phyloP scores from a whole-genome alignment of 1,140 invertebrate species.

The Heliothis virescens region DNA sequence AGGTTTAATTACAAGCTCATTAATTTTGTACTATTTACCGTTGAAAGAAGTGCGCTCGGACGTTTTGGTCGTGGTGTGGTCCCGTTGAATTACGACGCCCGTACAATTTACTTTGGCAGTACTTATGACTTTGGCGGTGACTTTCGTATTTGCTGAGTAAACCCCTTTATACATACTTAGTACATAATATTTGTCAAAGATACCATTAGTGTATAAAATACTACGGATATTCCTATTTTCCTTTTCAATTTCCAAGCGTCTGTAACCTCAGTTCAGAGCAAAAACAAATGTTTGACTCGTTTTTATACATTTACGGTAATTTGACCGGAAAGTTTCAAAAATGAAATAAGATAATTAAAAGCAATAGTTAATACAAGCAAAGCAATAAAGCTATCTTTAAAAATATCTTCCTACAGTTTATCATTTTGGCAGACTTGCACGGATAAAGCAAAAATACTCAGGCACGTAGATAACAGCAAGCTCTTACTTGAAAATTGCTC shows the following conservation, averaged over 20 bases:
- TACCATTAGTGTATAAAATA: no score
- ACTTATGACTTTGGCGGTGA: slow-evolving; percentile 7
- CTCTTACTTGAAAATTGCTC: slow-evolving; percentile 42
- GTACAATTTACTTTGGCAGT: slow-evolving; percentile 13
- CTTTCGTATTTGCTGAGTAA: neutral
- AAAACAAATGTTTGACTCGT: no score
- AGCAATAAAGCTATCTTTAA: neutral
- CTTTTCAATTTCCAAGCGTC: no score
- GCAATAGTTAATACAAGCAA: no score
- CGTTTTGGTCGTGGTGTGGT: slow-evolving; percentile 5
- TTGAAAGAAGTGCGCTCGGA: slow-evolving; percentile 51
- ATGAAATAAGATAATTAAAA: no score
- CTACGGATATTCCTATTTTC: no score
- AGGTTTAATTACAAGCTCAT: slow-evolving; percentile 81
- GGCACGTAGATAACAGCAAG: neutral
- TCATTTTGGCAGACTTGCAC: neutral
- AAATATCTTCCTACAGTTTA: neutral
- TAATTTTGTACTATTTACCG: slow-evolving; percentile 82
- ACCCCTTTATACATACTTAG: no score
- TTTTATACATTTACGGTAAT: no score
- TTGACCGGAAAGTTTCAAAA: no score
- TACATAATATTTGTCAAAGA: no score
- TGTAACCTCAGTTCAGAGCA: no score
- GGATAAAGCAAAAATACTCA: slow-evolving; percentile 1
- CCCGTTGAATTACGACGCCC: neutral